Evolutionary conservation across 2,113 vertebrate genomes (phyloP), one percentile per base, ranked within the genome.

Genomic region (Ornithorhynchus anatinus): DNA sequence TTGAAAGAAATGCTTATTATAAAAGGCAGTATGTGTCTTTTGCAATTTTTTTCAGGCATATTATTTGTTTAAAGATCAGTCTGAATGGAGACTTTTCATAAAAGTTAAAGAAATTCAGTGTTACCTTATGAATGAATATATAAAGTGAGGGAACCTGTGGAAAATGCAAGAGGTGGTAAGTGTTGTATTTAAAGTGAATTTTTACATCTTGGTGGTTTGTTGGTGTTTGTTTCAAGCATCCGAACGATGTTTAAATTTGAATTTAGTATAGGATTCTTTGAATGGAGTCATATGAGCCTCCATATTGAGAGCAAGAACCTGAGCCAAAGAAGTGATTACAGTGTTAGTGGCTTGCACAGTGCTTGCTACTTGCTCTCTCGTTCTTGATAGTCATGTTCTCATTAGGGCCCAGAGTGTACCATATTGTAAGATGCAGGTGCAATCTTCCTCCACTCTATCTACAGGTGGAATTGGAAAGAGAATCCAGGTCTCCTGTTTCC

Each of bases 181-280:
- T 69, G 4, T 22, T 58, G 11, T 38, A 33, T 3, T 2, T 25
- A 16, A 75, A 63, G 47, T 67, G 43, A 16, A 6, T 23, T 8
- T 39, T 42, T 10, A 25, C 10, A 33, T 1, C 15, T 7, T 64
- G 17, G 25, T 36, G 48, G 0, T 61, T 22, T 66, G 25, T 31
- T 39, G 37, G 19, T 5, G 61, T 66, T 52, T 67, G 27, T 11
- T 82, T 75, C 12, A 52, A 70, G 2, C 3, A 44, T 25, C 42
- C 20, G 19, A 4, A 69, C 33, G 45, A 31, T 20, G 10, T 44
- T 64, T 58, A 36, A 59, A 8, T 10, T 15, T 48, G 4, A 9
- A 72, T 57, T 32, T 35, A 1, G 54, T n/a, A 50, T 48, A 60
- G 51, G 23, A 8, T 43, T 1, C n/a, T 6, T 15, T 27, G 8